Evolutionary conservation across 2,113 vertebrate species (phyloP).

Genomic region (Heliornis fulica): DNA sequence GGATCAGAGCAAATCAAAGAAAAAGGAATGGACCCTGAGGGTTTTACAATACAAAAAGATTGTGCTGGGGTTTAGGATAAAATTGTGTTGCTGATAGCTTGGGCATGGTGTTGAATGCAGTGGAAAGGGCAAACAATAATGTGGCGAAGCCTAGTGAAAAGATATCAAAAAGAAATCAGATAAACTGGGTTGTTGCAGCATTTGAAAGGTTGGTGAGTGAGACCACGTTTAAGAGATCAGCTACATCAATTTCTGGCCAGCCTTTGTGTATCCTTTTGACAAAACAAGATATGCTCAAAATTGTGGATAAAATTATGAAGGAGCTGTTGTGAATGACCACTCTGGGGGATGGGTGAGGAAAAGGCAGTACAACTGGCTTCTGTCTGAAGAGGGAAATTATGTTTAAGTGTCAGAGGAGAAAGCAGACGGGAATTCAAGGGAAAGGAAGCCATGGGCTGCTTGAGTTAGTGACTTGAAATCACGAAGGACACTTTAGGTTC

Average conservation of each 20-base stretch:
- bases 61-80: not conserved
- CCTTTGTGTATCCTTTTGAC: not conserved
- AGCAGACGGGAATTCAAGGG: not conserved
- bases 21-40: not conserved
- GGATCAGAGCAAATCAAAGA: not conserved
- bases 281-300: not conserved
- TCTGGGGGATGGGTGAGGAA: not conserved
- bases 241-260: not conserved
- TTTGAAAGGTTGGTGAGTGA: not conserved
- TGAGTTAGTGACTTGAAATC: not conserved
- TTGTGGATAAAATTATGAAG: not conserved
- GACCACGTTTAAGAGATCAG: not conserved
- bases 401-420: not conserved
- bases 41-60: not conserved
- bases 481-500: not conserved
- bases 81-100: not conserved
- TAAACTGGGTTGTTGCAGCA: not conserved
- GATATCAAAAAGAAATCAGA: not conserved
- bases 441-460: not conserved
- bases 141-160: not conserved
- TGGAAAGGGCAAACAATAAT: not conserved
- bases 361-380: not conserved
- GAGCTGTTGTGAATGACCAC: not conserved
- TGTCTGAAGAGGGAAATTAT: not conserved
- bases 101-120: not conserved